Conservation (phyloP, 2,113 vertebrate species). For the Mus spicilegus region DNA sequence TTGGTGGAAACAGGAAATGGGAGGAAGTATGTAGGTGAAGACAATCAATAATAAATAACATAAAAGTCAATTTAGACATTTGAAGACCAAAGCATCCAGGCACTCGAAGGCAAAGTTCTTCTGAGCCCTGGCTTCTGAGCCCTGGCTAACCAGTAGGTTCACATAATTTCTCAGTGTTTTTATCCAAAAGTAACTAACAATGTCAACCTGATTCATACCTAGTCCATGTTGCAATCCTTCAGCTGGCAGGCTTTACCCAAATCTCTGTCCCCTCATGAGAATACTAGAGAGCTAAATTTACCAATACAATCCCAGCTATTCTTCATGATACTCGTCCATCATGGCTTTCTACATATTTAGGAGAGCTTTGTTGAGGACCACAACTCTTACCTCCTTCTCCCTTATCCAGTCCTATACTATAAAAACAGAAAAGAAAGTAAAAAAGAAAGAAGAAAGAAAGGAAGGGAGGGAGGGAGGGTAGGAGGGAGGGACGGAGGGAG, state of each 20-base stretch:
- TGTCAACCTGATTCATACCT: not conserved
- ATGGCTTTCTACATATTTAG: not conserved
- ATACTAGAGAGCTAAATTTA: not conserved
- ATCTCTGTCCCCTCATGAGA: not conserved
- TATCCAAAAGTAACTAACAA: not conserved
- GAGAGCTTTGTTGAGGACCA: not conserved
- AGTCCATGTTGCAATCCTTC: not conserved
- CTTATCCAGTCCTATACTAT: not conserved
- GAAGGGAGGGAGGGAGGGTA: rapidly evolving
- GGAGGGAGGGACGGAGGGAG: not conserved
- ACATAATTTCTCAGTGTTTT: constrained; percentile 15
- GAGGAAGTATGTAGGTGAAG: constrained; percentile 15
- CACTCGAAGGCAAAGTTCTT: not conserved
- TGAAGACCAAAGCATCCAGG: constrained; percentile 1
- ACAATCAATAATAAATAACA: not conserved
- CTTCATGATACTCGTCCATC: not conserved
- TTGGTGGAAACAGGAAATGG: constrained; percentile 54
- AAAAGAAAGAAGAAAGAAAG: rapidly evolving
- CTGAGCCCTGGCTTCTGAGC: not conserved
- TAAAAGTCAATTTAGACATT: constrained; percentile 2
- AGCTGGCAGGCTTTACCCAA: not conserved
- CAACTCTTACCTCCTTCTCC: not conserved
- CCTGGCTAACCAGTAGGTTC: not conserved
- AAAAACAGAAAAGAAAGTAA: not conserved
- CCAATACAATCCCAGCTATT: not conserved